These are phyloP conservation scores for Hydrolagus affinis DNA, from an alignment of 2,113 vertebrate genomes.

Conservation along the genomic window DNA sequence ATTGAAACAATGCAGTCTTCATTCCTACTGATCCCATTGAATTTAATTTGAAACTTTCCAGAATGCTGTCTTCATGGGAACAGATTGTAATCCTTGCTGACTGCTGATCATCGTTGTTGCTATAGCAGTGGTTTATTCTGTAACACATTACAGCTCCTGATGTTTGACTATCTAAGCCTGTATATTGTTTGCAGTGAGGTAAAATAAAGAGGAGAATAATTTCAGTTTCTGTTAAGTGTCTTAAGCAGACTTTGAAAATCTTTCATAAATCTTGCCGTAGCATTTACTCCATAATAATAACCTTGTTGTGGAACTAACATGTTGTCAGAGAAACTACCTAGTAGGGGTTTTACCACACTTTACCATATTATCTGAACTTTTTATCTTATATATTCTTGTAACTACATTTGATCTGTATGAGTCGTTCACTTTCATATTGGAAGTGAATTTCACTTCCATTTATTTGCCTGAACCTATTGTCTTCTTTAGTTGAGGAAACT, in stretches of 20 bases:
- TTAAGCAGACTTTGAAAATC: not conserved
- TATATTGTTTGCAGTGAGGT: not conserved
- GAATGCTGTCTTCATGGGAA: too few species aligned
- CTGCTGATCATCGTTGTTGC: too few species aligned
- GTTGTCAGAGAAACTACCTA: not conserved
- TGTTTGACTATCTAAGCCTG: not conserved
- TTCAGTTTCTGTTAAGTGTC: not conserved
- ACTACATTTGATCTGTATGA: not conserved
- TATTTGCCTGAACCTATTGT: constrained; percentile 16
- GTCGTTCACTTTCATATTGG: too few species aligned
- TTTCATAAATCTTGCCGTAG: too few species aligned
- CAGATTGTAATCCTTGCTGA: too few species aligned
- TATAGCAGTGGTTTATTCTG: not conserved
- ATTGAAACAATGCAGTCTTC: too few species aligned
- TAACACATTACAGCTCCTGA: not conserved
- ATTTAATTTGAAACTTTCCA: too few species aligned
- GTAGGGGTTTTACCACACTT: not conserved
- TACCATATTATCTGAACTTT: constrained; percentile 33
- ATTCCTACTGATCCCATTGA: too few species aligned
- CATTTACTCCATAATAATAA: too few species aligned
- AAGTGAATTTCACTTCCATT: not conserved
- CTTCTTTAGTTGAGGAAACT: constrained; percentile 14
- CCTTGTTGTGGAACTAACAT: not conserved
- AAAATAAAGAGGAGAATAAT: not conserved
- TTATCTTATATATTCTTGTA: not conserved